A percentile compares a stretch with the other conserved stretches of the same genome.
Evolutionary conservation across 2,113 vertebrate species (phyloP).

Genomic region (Isichthys henryi): DNA sequence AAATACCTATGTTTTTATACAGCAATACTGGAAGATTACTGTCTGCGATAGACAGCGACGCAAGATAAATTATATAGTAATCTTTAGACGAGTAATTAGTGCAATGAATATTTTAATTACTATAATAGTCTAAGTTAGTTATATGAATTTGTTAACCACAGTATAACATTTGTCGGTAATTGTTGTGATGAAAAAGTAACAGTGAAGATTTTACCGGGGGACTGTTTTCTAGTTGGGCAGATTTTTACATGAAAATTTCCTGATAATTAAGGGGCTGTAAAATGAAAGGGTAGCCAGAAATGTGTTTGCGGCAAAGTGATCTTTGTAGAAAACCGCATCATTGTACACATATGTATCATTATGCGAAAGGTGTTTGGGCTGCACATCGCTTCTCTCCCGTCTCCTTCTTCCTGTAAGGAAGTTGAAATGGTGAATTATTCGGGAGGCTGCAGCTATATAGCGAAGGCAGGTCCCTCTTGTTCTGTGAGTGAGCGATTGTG

Average conservation of each 20-base stretch:
- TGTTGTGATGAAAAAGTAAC: background rate
- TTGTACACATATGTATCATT: background rate
- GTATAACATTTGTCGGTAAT: background rate
- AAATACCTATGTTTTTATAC: background rate
- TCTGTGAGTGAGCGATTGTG: background rate
- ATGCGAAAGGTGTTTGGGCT: background rate
- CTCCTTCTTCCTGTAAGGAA: background rate
- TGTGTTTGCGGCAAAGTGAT: background rate
- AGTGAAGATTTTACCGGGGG: no score
- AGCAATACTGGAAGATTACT: background rate
- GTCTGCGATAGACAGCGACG: background rate
- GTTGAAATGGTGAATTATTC: background rate
- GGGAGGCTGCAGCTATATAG: background rate
- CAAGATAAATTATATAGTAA: background rate
- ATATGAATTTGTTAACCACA: background rate
- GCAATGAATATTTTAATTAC: background rate
- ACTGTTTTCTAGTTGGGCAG: background rate
- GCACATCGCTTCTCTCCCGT: background rate
- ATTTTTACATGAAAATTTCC: background rate
- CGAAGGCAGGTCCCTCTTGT: background rate
- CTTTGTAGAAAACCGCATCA: no score
- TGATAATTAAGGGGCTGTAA: conserved; percentile 5
- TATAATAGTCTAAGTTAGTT: conserved; percentile 1
- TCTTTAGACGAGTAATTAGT: background rate
- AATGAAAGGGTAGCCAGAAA: background rate